These are phyloP conservation scores for Metaphire vulgaris DNA, from an alignment of 1,140 invertebrate genomes.

Conservation along the genomic window DNA sequence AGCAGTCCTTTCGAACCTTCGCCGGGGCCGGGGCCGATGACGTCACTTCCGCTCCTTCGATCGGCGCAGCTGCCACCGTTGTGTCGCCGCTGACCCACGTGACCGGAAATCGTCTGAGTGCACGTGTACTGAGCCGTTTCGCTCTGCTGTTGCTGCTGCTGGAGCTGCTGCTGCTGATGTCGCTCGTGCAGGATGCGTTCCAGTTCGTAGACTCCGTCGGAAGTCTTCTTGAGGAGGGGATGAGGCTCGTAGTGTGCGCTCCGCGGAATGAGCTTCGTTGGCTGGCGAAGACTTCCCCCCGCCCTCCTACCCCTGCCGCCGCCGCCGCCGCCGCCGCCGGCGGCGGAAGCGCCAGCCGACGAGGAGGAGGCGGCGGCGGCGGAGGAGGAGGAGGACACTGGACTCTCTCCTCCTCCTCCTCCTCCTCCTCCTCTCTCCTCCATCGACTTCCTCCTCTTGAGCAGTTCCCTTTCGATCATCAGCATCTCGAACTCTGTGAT, in stretches of 20 bases:
- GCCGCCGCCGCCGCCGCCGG: too few species aligned
- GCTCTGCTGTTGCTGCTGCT: background rate
- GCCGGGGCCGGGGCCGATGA: too few species aligned
- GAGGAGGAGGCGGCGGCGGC: background rate
- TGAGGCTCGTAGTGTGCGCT: background rate
- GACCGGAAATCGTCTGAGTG: too few species aligned
- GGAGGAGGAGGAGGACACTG: too few species aligned
- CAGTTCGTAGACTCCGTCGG: conserved; percentile 1
- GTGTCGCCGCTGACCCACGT: too few species aligned
- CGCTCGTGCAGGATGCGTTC: background rate
- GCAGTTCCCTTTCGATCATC: background rate
- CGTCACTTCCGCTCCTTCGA: too few species aligned
- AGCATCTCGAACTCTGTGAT: background rate
- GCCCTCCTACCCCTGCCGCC: background rate
- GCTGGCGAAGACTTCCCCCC: background rate
- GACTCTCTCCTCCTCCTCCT: background rate
- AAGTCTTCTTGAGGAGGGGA: background rate
- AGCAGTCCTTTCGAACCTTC: too few species aligned
- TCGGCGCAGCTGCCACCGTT: too few species aligned
- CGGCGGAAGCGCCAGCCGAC: background rate
- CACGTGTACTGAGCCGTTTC: too few species aligned
- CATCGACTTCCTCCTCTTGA: background rate
- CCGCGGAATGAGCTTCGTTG: background rate
- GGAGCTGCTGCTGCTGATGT: background rate
- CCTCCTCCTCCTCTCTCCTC: background rate